Base-by-base conservation (phyloP, 35 echinoderm and acorn worm species). In the Diadema setosum region DNA sequence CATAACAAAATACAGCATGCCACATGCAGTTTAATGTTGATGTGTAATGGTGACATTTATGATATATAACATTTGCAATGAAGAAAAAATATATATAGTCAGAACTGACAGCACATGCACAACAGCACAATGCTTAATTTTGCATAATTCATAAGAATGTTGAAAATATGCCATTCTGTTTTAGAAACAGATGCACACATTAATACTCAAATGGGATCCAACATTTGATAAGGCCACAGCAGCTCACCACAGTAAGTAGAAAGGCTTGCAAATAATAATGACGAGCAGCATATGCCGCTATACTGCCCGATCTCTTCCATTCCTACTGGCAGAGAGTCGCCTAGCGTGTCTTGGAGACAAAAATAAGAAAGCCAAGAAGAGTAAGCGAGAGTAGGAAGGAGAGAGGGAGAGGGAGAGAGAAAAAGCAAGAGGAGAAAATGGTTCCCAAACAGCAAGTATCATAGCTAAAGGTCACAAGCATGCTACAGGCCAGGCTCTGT, bases 211-310 rank as follows among this genome's bases (percentile, higher is more conserved):
- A n/a, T n/a, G n/a, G n/a, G n/a, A n/a, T n/a, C n/a, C n/a, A n/a
- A n/a, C n/a, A n/a, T n/a, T n/a, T n/a, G n/a, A n/a, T n/a, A 34
- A 67, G 63, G 37, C 63, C 30, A 67, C 63, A 67, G 63, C 63
- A 25, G 11, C 37, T 67, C 5, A 34, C 27, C 63, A 67, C 63
- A 34, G 27, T 34, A 67, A 67, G 63, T 34, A 34, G 63, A 26
- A 67, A 26, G 63, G 63, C 63, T 67, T n/a, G 63, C 63, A 67
- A 67, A 67, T 67, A 67, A 67, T 67, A 67, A 67, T 67, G 63
- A 67, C 63, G 63, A 67, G 30, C 27, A 34, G 11, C 37, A 34
- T 34, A 6, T 67, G 63, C 18, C 63, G 63, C 63, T 67, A 26
- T 34, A 67, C 27, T 67, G 63, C 29, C 63, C 29, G 15, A 67